Conservation (phyloP, 2,113 vertebrate species). For the Climacteris rufus region DNA sequence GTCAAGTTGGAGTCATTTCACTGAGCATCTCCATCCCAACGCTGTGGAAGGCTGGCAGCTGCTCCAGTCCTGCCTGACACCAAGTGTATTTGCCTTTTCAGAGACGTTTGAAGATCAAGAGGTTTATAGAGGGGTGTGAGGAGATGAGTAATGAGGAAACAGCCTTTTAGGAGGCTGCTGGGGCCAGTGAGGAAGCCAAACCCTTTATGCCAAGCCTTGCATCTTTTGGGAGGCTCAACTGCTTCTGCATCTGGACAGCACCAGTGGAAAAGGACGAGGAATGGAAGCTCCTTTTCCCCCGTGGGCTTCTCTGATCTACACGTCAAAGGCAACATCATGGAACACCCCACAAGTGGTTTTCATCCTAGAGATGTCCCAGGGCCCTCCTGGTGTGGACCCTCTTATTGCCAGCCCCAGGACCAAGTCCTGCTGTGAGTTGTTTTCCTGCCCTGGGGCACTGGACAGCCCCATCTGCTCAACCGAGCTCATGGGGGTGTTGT, state of each 20-base stretch:
- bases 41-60: background rate
- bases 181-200: background rate
- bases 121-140: background rate
- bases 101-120: background rate
- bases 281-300: background rate
- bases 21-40: background rate
- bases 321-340: background rate
- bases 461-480: accelerated
- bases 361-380: background rate
- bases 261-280: background rate
- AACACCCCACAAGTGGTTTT: background rate
- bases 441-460: background rate
- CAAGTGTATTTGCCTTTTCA: background rate
- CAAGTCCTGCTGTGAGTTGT: background rate
- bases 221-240: background rate
- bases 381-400: background rate
- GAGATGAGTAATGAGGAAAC: background rate
- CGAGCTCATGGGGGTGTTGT: background rate
- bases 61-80: background rate
- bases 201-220: background rate
- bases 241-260: background rate
- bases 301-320: background rate
- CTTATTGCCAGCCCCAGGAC: background rate
- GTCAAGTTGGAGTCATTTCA: background rate
- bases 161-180: background rate